Evolutionary conservation across 2,888 invertebrate species (phyloP), one percentile per base, ranked within the genome.

Genomic region (Argynnis bischoffii): DNA sequence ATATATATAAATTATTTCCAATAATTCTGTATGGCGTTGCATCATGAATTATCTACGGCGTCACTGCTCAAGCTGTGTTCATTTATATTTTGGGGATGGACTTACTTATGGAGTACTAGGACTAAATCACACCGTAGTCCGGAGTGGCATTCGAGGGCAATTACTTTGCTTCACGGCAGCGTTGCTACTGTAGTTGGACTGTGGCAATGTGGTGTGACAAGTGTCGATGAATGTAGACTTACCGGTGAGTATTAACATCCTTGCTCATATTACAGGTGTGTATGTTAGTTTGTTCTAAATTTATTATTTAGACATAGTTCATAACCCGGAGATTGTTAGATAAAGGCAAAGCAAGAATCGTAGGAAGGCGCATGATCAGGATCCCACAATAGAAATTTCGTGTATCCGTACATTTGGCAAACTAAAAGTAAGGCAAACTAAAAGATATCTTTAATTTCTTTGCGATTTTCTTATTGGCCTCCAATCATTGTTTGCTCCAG

Each of bases 121-220:
- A 64, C 60, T 2, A 67, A 73, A 18, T 81, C 82, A 1, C 70
- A 73, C 0, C 74, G 79, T 18, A 79, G 72, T 26, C 87, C 89
- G 0, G 92, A 92, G 69, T 91, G 87, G 86, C 82, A 82, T 69
- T 87, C 88, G 0, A 78, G 92, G 26, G 73, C 79, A 15, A 77
- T 92, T 51, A 88, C 92, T 0, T 75, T 92, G 8, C 69, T 90
- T 14, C 92, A 92, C 70, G 89, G 90, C 2, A 76, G 73, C 59
- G 79, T 91, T 5, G 87, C 89, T 0, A 76, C 86, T 0, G 46
- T 82, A 1, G 78, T 78, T 1, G 91, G 89, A 2, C 67, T 87
- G 4, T 73, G 79, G 48, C 90, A 90, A 70, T 92, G 92, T 73
- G 81, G 81, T 6, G 72, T 83, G n/a, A 66, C 67, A 16, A 72